Evolutionary conservation across 2,797 vertebrate species (phyloP).

Genomic region (Mastacembelus armatus): DNA sequence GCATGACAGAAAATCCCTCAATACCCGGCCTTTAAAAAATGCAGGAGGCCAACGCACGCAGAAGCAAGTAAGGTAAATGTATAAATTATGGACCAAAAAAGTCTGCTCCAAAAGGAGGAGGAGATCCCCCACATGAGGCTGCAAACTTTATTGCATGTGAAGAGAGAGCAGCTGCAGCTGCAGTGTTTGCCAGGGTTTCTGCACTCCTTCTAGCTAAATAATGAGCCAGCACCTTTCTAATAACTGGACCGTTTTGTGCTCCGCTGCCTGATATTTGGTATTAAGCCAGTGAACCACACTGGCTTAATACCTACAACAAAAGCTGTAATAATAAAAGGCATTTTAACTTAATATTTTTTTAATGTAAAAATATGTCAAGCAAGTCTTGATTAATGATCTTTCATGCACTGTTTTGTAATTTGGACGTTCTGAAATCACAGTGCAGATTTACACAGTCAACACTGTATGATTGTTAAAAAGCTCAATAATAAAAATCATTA

Average conservation of each 20-base stretch:
- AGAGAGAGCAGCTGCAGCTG: constrained; percentile 55
- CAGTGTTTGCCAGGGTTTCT: constrained; percentile 36
- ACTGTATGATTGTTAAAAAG: not conserved
- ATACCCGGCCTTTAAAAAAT: constrained; percentile 93
- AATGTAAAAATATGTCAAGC: constrained; percentile 1
- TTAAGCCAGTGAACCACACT: constrained; percentile 16
- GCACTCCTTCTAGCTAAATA: constrained; percentile 47
- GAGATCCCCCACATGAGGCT: constrained; percentile 83
- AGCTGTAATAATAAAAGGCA: not conserved
- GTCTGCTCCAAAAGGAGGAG: constrained; percentile 81
- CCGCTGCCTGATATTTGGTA: constrained; percentile 44
- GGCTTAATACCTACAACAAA: not conserved
- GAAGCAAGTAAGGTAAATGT: constrained; percentile 85
- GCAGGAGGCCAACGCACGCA: constrained; percentile 90
- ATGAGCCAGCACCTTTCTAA: constrained; percentile 65
- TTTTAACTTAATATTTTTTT: constrained; percentile 10
- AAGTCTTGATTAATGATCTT: not conserved
- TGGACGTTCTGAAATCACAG: not conserved
- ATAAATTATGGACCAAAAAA: constrained; percentile 85
- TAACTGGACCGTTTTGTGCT: constrained; percentile 53
- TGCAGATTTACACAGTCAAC: not conserved
- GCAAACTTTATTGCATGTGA: constrained; percentile 81
- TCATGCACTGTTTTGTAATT: not conserved
- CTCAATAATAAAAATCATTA: not conserved
- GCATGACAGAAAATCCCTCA: constrained; percentile 91